Evolutionary conservation across 2,888 invertebrate genomes (phyloP), one percentile per base, ranked within the genome.

Genomic region (Sminthurinus aureus): DNA sequence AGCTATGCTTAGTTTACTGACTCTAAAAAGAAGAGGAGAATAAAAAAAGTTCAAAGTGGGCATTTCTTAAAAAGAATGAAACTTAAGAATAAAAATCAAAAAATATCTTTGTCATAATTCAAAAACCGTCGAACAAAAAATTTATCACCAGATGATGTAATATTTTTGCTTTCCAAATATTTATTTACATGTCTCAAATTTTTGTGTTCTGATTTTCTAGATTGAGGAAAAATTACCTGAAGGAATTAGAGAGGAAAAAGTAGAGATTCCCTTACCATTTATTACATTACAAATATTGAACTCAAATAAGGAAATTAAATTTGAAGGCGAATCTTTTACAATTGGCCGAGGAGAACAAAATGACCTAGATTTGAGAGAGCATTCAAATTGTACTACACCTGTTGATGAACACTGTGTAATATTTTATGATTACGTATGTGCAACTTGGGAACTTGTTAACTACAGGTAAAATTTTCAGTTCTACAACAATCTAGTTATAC

Each of bases 401-500:
- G 81, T 85, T 20, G 76, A 69, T 13, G 83, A 84, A n/a, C 87
- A 87, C 66, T 85, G 86, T 18, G 84, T 83, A 64, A 81, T 87
- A 58, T 87, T 82, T 73, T 87, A 76, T 66, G 86, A 87, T 76
- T 82, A 80, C 15, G 83, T 80, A 0, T 74, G 83, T 18, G 52
- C 82, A 13, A 83, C 82, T 13, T 88, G 87, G 87, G 98, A 98
- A 91, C 91, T 98, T 89, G 93, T 98, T 85, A 98, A 98, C 92
- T 98, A 98, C 91, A 83, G 58, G 58, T 58, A 58, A 58, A n/a
- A n/a, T n/a, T n/a, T n/a, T n/a, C n/a, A n/a, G n/a, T n/a, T n/a
- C n/a, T n/a, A n/a, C 58, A 12, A 58, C 58, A 58, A 9, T 58
- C 15, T n/a, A n/a, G n/a, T n/a, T n/a, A n/a, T n/a, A n/a, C n/a